Percentiles rank a stretch among this genome's conserved stretches.
Conservation (phyloP, 2,797 vertebrate species). For the Macropus fuliginosus region DNA sequence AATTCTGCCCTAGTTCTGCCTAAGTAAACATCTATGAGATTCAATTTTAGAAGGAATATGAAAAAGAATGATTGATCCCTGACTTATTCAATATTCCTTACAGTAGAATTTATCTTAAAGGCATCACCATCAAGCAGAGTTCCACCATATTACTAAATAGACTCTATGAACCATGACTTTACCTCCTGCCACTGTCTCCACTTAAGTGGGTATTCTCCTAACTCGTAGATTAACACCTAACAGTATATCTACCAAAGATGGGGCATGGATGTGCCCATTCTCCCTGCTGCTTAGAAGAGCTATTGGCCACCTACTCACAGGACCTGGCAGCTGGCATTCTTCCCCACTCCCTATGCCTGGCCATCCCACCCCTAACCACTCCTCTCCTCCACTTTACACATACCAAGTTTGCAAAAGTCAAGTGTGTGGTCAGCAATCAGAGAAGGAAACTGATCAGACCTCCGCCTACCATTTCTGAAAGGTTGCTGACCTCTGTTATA, state of each 20-base stretch:
- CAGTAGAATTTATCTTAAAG: not conserved
- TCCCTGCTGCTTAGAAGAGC: not conserved
- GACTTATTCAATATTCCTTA: not conserved
- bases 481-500: conserved; percentile 26
- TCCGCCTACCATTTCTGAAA: conserved; percentile 18
- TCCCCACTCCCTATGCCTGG: not conserved
- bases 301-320: conserved; percentile 18
- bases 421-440: conserved; percentile 6
- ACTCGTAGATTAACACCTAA: not conserved
- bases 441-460: conserved; percentile 31
- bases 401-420: not conserved
- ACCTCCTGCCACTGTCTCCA: not conserved
- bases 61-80: not conserved
- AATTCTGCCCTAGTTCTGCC: conserved; percentile 1
- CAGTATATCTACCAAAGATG: not conserved
- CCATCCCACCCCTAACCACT: not conserved
- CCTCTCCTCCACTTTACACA: conserved; percentile 11
- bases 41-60: not conserved
- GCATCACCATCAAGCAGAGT: not conserved
- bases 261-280: not conserved
- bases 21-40: not conserved
- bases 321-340: conserved; percentile 11
- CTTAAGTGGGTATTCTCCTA: not conserved
- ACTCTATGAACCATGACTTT: not conserved
- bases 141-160: not conserved